These are phyloP conservation scores for Meta bourneti DNA, from an alignment of 2,888 invertebrate species.

Conservation along the genomic window DNA sequence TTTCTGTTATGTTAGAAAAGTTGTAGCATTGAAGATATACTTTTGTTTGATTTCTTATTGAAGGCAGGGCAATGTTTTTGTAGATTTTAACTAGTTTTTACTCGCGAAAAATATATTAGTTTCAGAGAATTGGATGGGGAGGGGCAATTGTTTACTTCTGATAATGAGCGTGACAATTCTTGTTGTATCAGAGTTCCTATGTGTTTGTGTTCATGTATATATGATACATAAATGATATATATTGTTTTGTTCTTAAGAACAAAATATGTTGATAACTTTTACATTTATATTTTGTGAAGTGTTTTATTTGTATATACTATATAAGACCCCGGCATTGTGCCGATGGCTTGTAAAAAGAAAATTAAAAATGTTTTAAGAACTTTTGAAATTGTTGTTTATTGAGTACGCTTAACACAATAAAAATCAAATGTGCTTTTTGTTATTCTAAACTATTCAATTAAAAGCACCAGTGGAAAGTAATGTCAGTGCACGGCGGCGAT, in stretches of 20 bases:
- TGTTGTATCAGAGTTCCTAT: constrained; percentile 59
- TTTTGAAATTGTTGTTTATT: not conserved
- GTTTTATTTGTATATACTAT: constrained; percentile 29
- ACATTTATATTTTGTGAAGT: constrained; percentile 38
- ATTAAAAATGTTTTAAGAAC: constrained; percentile 32
- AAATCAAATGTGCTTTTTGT: not conserved
- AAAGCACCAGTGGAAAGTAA: too few species aligned
- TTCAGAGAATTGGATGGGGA: too few species aligned
- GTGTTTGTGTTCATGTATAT: constrained; percentile 65
- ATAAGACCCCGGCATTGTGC: constrained; percentile 14
- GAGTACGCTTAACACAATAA: not conserved
- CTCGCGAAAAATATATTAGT: too few species aligned
- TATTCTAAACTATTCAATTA: too few species aligned
- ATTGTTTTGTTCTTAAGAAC: constrained; percentile 31
- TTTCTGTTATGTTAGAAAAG: too few species aligned
- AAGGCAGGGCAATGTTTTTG: too few species aligned
- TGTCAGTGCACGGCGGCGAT: too few species aligned
- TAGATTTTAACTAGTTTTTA: too few species aligned
- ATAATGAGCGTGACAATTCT: not conserved
- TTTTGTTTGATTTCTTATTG: too few species aligned
- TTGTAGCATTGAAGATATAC: too few species aligned
- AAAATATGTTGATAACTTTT: constrained; percentile 10
- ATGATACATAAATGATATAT: constrained; percentile 15
- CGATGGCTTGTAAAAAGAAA: constrained; percentile 26
- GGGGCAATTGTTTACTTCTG: too few species aligned